Conservation (phyloP, 2,113 vertebrate genomes). For the Todiramphus saurophagus region DNA sequence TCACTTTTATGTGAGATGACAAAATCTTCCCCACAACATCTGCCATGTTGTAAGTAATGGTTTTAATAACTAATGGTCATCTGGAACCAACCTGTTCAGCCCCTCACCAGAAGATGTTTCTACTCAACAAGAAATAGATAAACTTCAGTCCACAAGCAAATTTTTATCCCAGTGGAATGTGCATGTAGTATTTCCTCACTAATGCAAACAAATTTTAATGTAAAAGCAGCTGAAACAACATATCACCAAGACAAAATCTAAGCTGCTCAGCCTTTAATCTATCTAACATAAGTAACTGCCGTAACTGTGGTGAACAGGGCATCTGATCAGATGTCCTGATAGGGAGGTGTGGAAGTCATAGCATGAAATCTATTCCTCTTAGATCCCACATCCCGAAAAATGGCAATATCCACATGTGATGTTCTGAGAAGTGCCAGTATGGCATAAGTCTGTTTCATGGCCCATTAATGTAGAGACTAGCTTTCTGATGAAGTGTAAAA, state of each 20-base stretch:
- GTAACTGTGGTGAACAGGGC: constrained; percentile 31
- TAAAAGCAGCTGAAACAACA: constrained; percentile 25
- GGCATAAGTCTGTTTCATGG: neutral
- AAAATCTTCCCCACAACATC: neutral
- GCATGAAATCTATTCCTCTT: constrained; percentile 46
- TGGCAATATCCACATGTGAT: neutral
- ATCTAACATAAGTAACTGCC: constrained; percentile 48
- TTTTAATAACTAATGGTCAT: neutral
- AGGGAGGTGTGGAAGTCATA: constrained; percentile 51
- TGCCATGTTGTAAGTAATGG: neutral
- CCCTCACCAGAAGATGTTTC: neutral
- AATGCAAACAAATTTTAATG: neutral
- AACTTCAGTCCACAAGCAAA: neutral
- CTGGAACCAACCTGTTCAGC: neutral
- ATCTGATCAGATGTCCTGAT: constrained; percentile 20
- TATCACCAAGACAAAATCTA: neutral
- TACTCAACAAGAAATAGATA: neutral
- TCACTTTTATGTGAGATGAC: neutral
- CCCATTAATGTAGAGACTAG: neutral
- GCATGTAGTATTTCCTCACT: neutral
- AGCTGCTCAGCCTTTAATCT: constrained; percentile 10
- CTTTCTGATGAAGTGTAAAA: neutral
- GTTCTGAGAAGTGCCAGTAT: neutral
- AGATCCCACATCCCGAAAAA: constrained; percentile 22
- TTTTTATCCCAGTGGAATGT: neutral